Base-by-base conservation (phyloP, 2,888 invertebrate genomes). In the Lissocephala sabroskyi region DNA sequence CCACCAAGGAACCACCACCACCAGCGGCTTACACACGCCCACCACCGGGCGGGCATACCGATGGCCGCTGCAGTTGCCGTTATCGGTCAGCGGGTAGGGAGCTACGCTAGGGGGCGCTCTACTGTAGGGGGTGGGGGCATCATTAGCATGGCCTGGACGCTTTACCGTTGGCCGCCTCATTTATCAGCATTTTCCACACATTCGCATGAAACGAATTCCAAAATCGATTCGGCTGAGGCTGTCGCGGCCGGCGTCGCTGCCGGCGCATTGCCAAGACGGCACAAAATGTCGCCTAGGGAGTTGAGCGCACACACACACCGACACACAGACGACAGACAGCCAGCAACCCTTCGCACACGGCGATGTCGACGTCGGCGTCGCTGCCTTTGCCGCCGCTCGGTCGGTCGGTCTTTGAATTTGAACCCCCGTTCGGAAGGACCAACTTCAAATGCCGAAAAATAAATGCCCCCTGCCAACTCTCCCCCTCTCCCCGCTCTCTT, bases 181-280 rank as follows among this genome's bases (percentile, higher is more conserved):
- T 79, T 74, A 77, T 75, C 77, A 79, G 78, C 75, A 70, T 79
- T 79, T 80, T 70, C 67, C 79, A 76, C 79, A 78, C 79, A 77
- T 58, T 39, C 46, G 26, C 52, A 67, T 65, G 77, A 77, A 80
- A 79, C 80, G 77, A 78, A 80, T 78, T 68, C 57, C 65, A 68
- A 80, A 78, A 78, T 78, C 78, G 78, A 78, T 80, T 79, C 64
- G 58, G 33, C 57, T 48, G 45, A 13, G 16, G 35, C 52, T 60
- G 59, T 65, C 53, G 55, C 60, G 61, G 58, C 62, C 62, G 41
- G 63, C 59, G 52, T n/a, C 13, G 41, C 40, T 44, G 51, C 33
- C 51, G 26, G 19, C 26, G 41, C 41, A 14, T 10, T 16, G 35
- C 14, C 42, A 11, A 28, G 59, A 40, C 51, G 50, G 29, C 58